Base-by-base conservation (phyloP, 2,888 invertebrate species). In the Allolobophora icterica region DNA sequence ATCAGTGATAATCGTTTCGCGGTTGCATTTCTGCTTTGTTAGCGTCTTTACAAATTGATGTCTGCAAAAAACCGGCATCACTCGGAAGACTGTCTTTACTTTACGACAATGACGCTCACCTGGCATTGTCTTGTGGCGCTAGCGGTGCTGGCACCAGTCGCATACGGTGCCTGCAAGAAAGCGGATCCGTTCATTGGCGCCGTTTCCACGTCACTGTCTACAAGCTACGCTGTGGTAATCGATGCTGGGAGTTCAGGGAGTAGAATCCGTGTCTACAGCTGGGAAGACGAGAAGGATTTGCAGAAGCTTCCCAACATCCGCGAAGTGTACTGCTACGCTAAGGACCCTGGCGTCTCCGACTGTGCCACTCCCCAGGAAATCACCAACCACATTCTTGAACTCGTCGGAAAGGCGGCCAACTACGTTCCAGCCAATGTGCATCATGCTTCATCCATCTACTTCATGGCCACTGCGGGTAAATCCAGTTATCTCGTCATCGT, bases 201-300 rank as follows among this genome's bases (percentile, higher is more conserved):
- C n/a, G 71, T 71, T 71, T 11, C 8, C 30, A n/a, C 71, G n/a
- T 11, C 0, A n/a, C 6, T 11, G 8, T 2, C 71, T n/a, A 8
- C n/a, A 71, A 71, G n/a, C 71, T n/a, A 71, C 71, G 71, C 95
- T 35, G 95, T 96, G 15, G 94, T 96, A 84, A 94, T 96, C 90
- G 96, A 96, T 93, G 96, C 96, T 17, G 96, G 96, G 21, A 96
- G 96, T 92, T 95, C 95, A 58, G 96, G 96, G 58, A 96, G 95
- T 89, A 94, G 96, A 89, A 93, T 96, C 17, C 96, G 95, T 92
- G 94, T 96, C 42, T 96, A 96, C 93, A 92, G 92, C 90, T 96
- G 96, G 96, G 15, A 34, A 2, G 52, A 89, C 35, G 91, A 89
- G 34, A 19, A 21, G n/a, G 11, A 71, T 24, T 19, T 30, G 19